Base-by-base conservation (phyloP, 2,888 invertebrate genomes). In the Dorcus hopei region DNA sequence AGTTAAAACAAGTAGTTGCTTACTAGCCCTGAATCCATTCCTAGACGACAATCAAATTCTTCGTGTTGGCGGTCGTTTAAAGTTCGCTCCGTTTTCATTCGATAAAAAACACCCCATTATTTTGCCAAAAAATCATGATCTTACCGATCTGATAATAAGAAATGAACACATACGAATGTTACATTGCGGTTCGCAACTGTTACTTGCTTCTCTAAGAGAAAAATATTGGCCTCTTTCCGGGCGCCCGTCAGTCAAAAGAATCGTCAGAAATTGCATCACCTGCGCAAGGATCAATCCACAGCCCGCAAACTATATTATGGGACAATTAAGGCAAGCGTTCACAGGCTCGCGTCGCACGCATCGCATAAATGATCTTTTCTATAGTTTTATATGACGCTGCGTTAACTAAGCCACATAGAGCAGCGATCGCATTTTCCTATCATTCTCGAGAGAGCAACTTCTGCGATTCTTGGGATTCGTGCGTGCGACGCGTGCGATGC, bases 181-280 rank as follows among this genome's bases (percentile, higher is more conserved):
- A 41, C 57, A 59, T 26, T 49, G 39, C 49, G 7, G 49, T 49
- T 14, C 26, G n/a, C 9, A 14, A 14, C 14, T 14, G 14, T 11
- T 40, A 6, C 40, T 38, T 9, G 33, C 52, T 9, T 26, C 53
- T 23, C 19, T 55, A 7, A 19, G 58, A 11, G n/a, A 54, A 40
- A 54, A 49, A 49, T 61, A 33, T 52, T 61, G 58, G 58, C 58
- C 55, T 26, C 19, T 61, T 23, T 48, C 33, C 38, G 52, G 52
- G 9, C 55, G 40, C 51, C 49, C 48, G 38, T 9, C 41, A 9
- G 38, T 47, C 38, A 53, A 51, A 42, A 38, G 26, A 9, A 47
- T 41, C 9, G 38, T 58, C 19, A 14, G 48, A 38, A 19, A 42
- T 19, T 60, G 60, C 42, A 43, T 60, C 5, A 41, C 19, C 4